Evolutionary conservation across 2,888 invertebrate species (phyloP).

Genomic region (Sinodicranocentrus sp.): DNA sequence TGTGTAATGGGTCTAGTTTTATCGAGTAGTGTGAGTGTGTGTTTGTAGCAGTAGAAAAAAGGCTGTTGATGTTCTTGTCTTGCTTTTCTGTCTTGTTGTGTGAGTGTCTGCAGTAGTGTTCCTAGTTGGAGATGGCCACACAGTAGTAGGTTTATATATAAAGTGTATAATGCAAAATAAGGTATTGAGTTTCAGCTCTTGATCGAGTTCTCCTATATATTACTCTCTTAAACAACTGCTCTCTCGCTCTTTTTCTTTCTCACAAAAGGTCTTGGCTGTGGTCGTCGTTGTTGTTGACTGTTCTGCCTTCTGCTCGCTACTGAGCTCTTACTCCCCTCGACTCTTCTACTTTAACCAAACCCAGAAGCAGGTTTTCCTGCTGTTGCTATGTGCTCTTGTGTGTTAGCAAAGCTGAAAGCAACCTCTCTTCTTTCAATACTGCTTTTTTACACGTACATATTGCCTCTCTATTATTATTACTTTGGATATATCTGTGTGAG

Average conservation of each 20-base stretch:
- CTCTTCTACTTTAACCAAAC: constrained; percentile 45
- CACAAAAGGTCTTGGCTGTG: constrained; percentile 37
- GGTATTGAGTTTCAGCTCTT: not conserved
- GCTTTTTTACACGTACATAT: constrained; percentile 29
- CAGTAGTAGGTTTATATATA: not conserved
- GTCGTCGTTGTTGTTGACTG: constrained; percentile 60
- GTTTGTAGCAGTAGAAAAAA: not conserved
- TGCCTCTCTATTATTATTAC: constrained; percentile 41
- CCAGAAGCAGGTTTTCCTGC: constrained; percentile 54
- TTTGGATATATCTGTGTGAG: not conserved
- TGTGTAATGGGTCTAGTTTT: not conserved
- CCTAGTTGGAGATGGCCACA: constrained; percentile 19
- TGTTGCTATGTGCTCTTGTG: constrained; percentile 62
- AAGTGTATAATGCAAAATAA: too few species aligned
- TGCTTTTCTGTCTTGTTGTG: not conserved
- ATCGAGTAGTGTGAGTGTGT: not conserved
- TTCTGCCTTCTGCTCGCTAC: constrained; percentile 65
- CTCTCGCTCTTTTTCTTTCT: constrained; percentile 20
- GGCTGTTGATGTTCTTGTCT: constrained; percentile 3
- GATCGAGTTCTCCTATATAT: too few species aligned
- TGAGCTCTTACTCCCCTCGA: constrained; percentile 52
- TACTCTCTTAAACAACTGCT: constrained; percentile 30
- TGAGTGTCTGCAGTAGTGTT: not conserved
- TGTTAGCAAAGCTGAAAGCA: constrained; percentile 18
- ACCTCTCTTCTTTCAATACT: constrained; percentile 47